These are phyloP conservation scores for Fundulus diaphanus DNA, from an alignment of 2,797 vertebrate genomes.

Conservation along the genomic window DNA sequence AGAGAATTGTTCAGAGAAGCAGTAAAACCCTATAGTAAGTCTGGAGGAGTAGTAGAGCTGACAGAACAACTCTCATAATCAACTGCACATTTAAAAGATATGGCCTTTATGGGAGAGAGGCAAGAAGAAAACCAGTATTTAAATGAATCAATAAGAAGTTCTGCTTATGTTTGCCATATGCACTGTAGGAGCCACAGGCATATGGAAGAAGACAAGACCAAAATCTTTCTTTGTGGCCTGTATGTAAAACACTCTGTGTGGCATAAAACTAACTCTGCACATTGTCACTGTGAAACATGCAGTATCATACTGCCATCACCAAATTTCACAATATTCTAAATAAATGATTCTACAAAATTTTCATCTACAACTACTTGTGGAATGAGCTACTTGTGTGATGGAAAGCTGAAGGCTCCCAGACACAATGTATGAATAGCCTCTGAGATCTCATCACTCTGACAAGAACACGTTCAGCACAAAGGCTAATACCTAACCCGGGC, in stretches of 20 bases:
- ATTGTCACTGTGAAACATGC: neutral
- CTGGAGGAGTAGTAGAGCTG: no score
- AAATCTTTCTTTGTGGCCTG: neutral
- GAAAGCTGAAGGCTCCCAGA: neutral
- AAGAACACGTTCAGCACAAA: neutral
- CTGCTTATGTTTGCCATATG: no score
- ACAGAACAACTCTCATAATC: no score
- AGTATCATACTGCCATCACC: no score
- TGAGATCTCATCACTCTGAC: neutral
- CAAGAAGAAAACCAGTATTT: no score
- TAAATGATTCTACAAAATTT: neutral
- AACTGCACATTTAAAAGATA: no score
- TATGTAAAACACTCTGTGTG: neutral
- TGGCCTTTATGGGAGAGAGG: no score
- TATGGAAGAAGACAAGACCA: no score
- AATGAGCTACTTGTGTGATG: neutral
- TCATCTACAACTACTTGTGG: neutral
- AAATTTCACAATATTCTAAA: neutral
- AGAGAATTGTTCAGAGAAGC: no score
- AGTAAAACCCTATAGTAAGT: no score
- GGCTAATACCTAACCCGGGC: neutral
- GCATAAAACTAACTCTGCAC: neutral
- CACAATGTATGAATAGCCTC: neutral
- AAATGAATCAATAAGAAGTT: no score
- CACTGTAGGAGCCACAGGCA: no score